phyloP scores from a whole-genome alignment of 37 sponge, comb jelly and placozoan species.

The Aplysina aerophoba region DNA sequence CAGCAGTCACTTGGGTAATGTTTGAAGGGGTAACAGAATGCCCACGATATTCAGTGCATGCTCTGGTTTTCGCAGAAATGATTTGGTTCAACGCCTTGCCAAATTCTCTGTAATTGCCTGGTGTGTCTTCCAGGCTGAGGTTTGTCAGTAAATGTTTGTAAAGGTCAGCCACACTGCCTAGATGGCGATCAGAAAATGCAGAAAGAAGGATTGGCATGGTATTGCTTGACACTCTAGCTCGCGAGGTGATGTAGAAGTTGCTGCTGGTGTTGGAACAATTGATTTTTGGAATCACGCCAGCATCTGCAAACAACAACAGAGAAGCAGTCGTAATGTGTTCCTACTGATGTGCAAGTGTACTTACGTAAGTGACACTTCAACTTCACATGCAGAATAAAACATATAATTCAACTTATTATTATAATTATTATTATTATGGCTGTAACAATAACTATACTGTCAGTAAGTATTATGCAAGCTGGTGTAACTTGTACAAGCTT shows the following conservation, averaged over 20 bases:
- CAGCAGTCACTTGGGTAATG: not conserved
- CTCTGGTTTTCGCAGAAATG: not conserved
- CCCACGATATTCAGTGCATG: not conserved
- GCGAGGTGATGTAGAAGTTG: slow-evolving; percentile 23
- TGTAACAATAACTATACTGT: no score
- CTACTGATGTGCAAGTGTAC: no score
- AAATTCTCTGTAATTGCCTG: not conserved
- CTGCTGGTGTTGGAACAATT: not conserved
- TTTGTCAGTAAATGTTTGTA: not conserved
- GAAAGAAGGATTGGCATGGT: not conserved
- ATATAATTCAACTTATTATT: no score
- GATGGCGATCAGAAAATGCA: not conserved
- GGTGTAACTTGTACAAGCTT: no score
- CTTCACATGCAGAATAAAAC: no score
- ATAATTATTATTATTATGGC: no score
- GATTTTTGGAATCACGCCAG: not conserved
- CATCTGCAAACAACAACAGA: no score
- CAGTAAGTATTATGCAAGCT: no score
- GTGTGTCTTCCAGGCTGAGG: not conserved
- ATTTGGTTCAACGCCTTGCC: not conserved
- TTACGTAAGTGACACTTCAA: no score
- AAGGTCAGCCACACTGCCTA: not conserved
- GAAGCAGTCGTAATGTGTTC: no score
- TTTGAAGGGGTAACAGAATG: not conserved
- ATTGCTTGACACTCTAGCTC: not conserved